Base-by-base conservation (phyloP, 2,888 invertebrate genomes). In the Drosophila affinis region DNA sequence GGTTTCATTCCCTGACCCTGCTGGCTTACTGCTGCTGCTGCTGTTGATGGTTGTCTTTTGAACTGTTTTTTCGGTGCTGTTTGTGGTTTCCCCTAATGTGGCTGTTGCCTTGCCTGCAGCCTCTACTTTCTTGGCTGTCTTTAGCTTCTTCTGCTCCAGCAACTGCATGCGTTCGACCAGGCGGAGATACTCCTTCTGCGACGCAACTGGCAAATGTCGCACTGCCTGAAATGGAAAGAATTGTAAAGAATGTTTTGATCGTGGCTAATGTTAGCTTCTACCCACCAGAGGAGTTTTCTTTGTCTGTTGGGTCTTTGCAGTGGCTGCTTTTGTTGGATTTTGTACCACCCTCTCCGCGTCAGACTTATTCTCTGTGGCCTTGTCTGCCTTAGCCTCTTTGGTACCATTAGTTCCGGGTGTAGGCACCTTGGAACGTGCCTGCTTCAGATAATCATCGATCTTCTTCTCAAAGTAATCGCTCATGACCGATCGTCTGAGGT, bases 121-220 rank as follows among this genome's bases (percentile, higher is more conserved):
- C 14, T 39, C 27, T 0, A 12, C 18, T 9, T 61, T n/a, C 12
- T 56, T 74, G 9, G 10, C 3, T 6, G 61, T 3, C 18, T 52
- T 56, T 0, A 47, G 46, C 45, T 77, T 85, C 46, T 86, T 85
- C 29, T 90, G 89, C 72, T 92, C 92, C 32, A 92, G 79, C 60
- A 91, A 54, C 75, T 88, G 87, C 91, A 92, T 92, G 5, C 92
- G 92, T 71, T 90, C 89, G 3, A 92, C 74, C 0, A 92, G 77
- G 3, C 86, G 85, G 14, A 91, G 81, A 68, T 92, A 92, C 77
- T 92, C 92, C 53, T 88, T 79, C 73, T 92, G 92, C 0, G 92
- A 90, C 6, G 92, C 90, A 44, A 84, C 84, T 2, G 92, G 92
- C 52, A 92, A 82, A 83, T 92, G 92, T 6, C 91, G 85, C 32